Percentiles rank a stretch among this genome's conserved stretches.
Evolutionary conservation across 2,113 vertebrate genomes (phyloP).

Genomic region (Hemiprocne comata): DNA sequence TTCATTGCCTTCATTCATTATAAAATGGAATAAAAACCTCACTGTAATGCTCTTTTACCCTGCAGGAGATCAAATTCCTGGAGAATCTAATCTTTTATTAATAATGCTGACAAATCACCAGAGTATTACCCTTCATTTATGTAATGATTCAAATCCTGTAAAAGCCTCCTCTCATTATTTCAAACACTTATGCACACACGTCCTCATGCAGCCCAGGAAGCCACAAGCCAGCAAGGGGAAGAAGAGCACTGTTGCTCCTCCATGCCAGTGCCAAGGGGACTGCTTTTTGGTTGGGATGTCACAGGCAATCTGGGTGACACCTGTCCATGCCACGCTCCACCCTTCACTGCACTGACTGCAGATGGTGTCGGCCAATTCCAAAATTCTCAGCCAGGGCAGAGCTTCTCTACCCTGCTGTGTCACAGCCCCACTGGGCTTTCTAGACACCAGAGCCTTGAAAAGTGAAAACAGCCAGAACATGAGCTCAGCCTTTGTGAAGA

Average conservation of each 20-base stretch:
- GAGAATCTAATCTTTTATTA: conserved; percentile 75
- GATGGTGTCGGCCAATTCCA: not conserved
- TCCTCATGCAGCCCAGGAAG: not conserved
- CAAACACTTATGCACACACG: not conserved
- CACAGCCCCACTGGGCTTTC: not conserved
- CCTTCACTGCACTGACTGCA: not conserved
- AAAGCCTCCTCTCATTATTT: conserved; percentile 39
- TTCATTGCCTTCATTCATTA: conserved; percentile 60
- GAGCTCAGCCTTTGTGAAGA: not conserved
- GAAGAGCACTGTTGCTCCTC: not conserved
- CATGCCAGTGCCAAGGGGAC: not conserved
- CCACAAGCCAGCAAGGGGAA: not conserved
- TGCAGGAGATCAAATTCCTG: conserved; percentile 65
- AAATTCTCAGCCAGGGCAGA: not conserved
- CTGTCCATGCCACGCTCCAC: not conserved
- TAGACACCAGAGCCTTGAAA: not conserved
- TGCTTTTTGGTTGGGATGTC: not conserved
- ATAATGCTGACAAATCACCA: conserved; percentile 69
- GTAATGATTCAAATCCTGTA: conserved; percentile 45
- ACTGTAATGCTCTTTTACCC: conserved; percentile 39
- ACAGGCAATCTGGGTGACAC: not conserved
- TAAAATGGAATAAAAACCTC: conserved; percentile 57
- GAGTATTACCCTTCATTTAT: conserved; percentile 57
- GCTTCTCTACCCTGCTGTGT: not conserved
- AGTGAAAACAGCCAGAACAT: not conserved